These are phyloP conservation scores for Mormyrus proboscirostris DNA, from an alignment of 2,797 vertebrate genomes.

Conservation along the genomic window DNA sequence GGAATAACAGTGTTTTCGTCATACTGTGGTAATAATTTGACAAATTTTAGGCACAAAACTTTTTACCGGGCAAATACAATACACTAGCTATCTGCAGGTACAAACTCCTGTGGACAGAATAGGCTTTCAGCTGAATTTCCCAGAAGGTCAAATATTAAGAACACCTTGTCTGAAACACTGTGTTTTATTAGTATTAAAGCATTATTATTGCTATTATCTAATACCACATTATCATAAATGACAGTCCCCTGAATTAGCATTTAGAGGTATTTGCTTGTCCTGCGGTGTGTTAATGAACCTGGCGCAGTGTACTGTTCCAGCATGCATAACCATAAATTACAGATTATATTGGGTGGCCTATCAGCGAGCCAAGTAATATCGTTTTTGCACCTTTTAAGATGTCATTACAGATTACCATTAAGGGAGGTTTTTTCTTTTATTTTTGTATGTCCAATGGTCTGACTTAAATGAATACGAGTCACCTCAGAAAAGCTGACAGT, in stretches of 20 bases:
- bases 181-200: background rate
- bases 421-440: background rate
- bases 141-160: background rate
- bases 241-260: conserved; percentile 15
- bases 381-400: conserved; percentile 9
- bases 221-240: conserved; percentile 12
- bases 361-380: conserved; percentile 6
- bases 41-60: background rate
- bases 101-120: background rate
- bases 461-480: background rate
- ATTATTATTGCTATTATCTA: conserved; percentile 5
- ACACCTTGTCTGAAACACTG: background rate
- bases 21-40: background rate
- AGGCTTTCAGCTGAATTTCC: background rate
- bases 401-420: background rate
- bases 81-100: background rate
- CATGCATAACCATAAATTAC: background rate
- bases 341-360: conserved; percentile 8
- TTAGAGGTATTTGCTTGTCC: background rate
- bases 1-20: background rate
- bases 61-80: background rate
- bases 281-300: conserved; percentile 6
- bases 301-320: background rate
- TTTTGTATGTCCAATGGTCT: background rate
- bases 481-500: background rate